phyloP scores from a whole-genome alignment of 2,797 vertebrate species.

The Scolopax bukidnonensis region DNA sequence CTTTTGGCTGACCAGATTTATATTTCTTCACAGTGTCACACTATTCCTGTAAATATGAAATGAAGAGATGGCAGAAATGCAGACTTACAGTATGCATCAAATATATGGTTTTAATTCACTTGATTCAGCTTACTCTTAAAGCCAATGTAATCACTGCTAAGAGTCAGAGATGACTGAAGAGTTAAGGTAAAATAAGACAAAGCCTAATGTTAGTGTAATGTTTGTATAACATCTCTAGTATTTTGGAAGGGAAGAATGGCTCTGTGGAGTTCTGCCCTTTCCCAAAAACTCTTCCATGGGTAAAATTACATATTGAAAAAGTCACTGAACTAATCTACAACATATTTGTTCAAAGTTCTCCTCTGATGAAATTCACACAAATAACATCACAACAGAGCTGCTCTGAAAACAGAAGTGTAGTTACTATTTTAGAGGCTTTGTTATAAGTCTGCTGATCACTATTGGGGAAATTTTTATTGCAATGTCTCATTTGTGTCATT shows the following conservation, averaged over 20 bases:
- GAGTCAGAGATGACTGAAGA: not conserved
- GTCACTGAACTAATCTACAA: constrained; percentile 10
- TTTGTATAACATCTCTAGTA: not conserved
- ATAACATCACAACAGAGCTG: not conserved
- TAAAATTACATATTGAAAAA: constrained; percentile 39
- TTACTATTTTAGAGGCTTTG: not conserved
- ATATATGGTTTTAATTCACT: not conserved
- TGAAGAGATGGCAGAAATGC: not conserved
- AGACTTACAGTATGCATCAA: not conserved
- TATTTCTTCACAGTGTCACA: not conserved
- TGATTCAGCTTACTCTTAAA: not conserved
- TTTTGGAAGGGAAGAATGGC: constrained; percentile 13
- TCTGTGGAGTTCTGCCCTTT: constrained; percentile 19
- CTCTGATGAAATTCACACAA: constrained; percentile 12
- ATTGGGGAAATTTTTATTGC: not conserved
- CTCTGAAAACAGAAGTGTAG: constrained; percentile 9
- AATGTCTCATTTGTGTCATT: not conserved
- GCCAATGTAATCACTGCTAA: not conserved
- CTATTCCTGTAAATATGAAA: not conserved
- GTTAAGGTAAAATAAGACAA: not conserved
- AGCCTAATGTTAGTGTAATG: not conserved
- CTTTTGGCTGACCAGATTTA: not conserved
- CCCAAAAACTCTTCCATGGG: not conserved
- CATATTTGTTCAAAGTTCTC: constrained; percentile 28
- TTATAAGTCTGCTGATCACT: not conserved